Evolutionary conservation across 2,888 invertebrate genomes (phyloP).

Genomic region (Byasa hedistus): DNA sequence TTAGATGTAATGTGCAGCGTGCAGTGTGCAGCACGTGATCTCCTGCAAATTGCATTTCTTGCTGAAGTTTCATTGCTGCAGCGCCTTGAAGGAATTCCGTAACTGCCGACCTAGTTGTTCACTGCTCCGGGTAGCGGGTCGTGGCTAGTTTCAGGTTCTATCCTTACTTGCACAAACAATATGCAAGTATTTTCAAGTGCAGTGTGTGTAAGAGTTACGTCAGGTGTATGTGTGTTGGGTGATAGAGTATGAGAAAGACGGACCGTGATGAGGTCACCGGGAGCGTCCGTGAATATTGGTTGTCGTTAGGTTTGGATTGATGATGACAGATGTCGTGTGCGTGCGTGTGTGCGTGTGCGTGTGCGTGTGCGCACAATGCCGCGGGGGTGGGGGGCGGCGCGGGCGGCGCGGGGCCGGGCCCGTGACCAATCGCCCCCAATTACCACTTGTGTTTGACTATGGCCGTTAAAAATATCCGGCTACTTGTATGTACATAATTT

Average conservation of each 20-base stretch:
- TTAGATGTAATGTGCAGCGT: background rate
- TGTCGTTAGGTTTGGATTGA: too few relatives aligned
- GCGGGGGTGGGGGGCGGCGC: slow-evolving; percentile 7
- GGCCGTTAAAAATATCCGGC: slow-evolving; percentile 37
- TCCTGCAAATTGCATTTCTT: slow-evolving; percentile 49
- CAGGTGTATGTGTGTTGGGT: too few relatives aligned
- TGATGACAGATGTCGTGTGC: too few relatives aligned
- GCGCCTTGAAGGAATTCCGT: slow-evolving; percentile 24
- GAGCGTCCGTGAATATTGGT: too few relatives aligned
- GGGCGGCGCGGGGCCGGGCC: slow-evolving; percentile 39
- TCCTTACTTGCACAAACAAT: too few relatives aligned
- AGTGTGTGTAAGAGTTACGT: too few relatives aligned
- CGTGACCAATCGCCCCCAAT: slow-evolving; percentile 61
- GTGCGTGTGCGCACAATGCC: too few relatives aligned
- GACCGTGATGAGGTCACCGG: too few relatives aligned
- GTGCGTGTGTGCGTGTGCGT: too few relatives aligned
- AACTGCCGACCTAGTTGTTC: slow-evolving; percentile 20
- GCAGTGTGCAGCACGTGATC: slow-evolving; percentile 32
- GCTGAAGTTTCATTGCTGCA: slow-evolving; percentile 31
- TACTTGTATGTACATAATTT: slow-evolving; percentile 60
- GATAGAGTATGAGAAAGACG: too few relatives aligned
- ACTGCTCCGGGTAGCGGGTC: background rate
- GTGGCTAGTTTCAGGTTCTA: too few relatives aligned
- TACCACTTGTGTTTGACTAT: slow-evolving; percentile 60
- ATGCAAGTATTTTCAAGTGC: too few relatives aligned